phyloP scores from a whole-genome alignment of 2,797 vertebrate genomes.

The Xerus rutilus region DNA sequence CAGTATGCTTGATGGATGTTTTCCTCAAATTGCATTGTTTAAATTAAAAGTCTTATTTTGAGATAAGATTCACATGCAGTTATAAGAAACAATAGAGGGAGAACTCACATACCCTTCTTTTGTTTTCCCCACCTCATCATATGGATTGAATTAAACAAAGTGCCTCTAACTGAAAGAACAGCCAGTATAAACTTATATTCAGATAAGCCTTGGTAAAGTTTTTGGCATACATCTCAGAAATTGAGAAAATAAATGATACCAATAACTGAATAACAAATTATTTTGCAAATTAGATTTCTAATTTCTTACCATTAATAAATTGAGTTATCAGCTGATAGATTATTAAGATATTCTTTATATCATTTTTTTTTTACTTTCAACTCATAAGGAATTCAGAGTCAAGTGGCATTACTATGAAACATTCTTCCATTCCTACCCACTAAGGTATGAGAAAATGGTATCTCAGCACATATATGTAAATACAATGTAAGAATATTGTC shows the following conservation, averaged over 20 bases:
- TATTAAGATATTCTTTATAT: background rate
- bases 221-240: background rate
- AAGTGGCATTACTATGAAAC: background rate
- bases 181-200: conserved; percentile 1
- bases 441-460: background rate
- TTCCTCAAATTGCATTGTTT: no score
- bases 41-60: no score
- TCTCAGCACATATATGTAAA: background rate
- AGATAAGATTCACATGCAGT: no score
- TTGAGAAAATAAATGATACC: conserved; percentile 38
- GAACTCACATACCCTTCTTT: no score
- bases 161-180: background rate
- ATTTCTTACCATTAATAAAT: background rate
- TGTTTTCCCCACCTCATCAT: no score
- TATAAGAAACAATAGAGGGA: no score
- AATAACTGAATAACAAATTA: background rate
- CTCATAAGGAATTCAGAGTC: background rate
- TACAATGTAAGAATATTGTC: background rate
- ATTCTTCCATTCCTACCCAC: background rate
- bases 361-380: background rate
- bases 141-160: background rate
- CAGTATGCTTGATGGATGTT: no score
- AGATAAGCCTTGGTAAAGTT: conserved; percentile 1
- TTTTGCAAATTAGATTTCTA: background rate
- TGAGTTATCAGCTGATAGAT: background rate